A percentile compares a stretch with the other conserved stretches of the same genome.
phyloP scores from a whole-genome alignment of 2,113 vertebrate species.

The Percopsis transmontana region DNA sequence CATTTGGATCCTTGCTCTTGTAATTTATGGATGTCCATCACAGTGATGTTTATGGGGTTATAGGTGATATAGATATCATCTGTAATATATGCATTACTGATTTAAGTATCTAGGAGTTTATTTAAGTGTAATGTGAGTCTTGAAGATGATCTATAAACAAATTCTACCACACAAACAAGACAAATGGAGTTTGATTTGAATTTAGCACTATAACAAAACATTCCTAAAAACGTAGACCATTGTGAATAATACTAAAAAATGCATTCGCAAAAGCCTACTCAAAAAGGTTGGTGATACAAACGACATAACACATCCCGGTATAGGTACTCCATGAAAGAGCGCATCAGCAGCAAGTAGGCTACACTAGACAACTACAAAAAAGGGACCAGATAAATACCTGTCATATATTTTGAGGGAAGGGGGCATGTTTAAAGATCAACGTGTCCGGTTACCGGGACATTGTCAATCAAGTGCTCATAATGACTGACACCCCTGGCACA shows the following conservation, averaged over 20 bases:
- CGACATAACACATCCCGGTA: conserved; percentile 11
- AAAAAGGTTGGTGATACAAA: background rate
- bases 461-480: conserved; percentile 37
- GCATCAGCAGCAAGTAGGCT: conserved; percentile 48
- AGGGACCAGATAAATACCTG: conserved; percentile 11
- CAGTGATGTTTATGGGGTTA: background rate
- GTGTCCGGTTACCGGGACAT: conserved; percentile 26
- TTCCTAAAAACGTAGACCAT: background rate
- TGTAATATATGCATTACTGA: background rate
- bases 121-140: conserved; percentile 6
- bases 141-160: conserved; percentile 6
- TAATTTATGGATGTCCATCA: background rate
- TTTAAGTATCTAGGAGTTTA: background rate
- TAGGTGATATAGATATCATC: background rate
- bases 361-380: conserved; percentile 44
- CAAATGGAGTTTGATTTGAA: background rate
- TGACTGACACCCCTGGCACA: conserved; percentile 46
- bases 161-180: background rate
- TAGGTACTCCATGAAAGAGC: conserved; percentile 25
- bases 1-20: conserved; percentile 8
- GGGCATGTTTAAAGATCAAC: conserved; percentile 29
- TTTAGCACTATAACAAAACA: background rate
- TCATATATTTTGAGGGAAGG: conserved; percentile 21
- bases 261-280: conserved; percentile 3
- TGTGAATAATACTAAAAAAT: background rate